phyloP scores from a whole-genome alignment of 2,113 vertebrate species.

The Lontra canadensis region DNA sequence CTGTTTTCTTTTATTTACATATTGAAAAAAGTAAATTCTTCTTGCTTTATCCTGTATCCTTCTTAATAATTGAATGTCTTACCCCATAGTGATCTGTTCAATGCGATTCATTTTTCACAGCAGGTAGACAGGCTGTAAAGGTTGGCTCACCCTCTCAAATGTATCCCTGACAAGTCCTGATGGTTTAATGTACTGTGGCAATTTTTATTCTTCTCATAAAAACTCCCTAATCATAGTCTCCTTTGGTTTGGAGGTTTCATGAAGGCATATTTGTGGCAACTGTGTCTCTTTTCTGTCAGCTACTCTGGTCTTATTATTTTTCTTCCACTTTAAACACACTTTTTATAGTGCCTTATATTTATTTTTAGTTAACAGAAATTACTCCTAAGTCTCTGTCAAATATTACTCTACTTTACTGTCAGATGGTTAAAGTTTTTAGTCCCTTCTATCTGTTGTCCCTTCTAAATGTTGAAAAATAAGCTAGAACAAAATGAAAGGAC shows the following conservation, averaged over 20 bases:
- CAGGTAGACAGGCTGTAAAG: not conserved
- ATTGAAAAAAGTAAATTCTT: not conserved
- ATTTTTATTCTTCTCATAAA: constrained; percentile 14
- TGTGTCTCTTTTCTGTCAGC: not conserved
- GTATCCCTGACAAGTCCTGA: constrained; percentile 21
- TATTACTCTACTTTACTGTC: not conserved
- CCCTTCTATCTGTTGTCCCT: not conserved
- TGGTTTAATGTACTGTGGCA: not conserved
- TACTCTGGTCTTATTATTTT: not conserved
- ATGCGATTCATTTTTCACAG: not conserved
- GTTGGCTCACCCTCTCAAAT: not conserved
- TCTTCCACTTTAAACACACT: not conserved
- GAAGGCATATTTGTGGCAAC: not conserved
- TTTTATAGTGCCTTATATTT: not conserved
- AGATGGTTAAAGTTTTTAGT: not conserved
- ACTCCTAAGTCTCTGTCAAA: not conserved
- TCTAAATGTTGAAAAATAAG: not conserved
- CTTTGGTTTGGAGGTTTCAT: not conserved
- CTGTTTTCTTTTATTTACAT: not conserved
- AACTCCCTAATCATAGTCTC: not conserved
- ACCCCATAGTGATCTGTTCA: not conserved
- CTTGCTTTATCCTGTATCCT: not conserved
- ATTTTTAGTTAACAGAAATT: not conserved
- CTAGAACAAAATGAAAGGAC: not conserved
- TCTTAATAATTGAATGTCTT: not conserved